Evolutionary conservation across 2,797 vertebrate genomes (phyloP).

Genomic region (Myotis pilosus): DNA sequence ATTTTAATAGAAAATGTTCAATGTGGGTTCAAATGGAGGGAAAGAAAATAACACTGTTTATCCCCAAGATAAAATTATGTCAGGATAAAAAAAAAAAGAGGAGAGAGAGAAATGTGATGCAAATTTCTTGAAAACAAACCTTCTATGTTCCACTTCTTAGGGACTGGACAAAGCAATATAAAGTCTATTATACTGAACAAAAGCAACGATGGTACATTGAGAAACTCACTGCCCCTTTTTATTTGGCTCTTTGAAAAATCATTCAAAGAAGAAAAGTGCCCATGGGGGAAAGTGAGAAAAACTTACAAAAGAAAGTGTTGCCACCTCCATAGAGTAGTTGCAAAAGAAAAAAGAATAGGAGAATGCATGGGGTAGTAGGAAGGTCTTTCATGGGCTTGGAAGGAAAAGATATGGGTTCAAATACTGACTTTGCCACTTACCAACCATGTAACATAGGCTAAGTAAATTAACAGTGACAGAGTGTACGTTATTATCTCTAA

Average conservation of each 20-base stretch:
- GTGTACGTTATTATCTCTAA: not conserved
- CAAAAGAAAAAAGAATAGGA: not conserved
- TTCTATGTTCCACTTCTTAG: constrained; percentile 51
- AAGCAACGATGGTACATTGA: constrained; percentile 41
- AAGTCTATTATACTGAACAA: constrained; percentile 70
- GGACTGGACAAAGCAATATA: constrained; percentile 68
- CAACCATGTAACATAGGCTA: not conserved
- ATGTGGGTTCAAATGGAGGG: constrained; percentile 54
- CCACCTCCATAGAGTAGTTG: not conserved
- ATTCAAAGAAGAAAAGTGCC: constrained; percentile 44
- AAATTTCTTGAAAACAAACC: constrained; percentile 71
- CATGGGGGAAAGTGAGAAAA: constrained; percentile 9
- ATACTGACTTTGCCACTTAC: not conserved
- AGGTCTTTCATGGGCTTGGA: not conserved
- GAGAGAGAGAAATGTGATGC: constrained; percentile 23
- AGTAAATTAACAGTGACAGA: not conserved
- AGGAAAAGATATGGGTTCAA: not conserved
- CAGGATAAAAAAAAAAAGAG: not conserved
- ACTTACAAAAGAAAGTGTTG: constrained; percentile 44
- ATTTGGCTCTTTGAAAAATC: constrained; percentile 41
- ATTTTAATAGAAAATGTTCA: constrained; percentile 77
- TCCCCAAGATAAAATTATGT: constrained; percentile 70
- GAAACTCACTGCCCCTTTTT: constrained; percentile 55
- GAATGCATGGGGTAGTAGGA: accelerated
- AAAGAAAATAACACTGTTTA: constrained; percentile 77